These are phyloP conservation scores for Mormoops blainvillei DNA, from an alignment of 2,113 vertebrate genomes.

Conservation along the genomic window DNA sequence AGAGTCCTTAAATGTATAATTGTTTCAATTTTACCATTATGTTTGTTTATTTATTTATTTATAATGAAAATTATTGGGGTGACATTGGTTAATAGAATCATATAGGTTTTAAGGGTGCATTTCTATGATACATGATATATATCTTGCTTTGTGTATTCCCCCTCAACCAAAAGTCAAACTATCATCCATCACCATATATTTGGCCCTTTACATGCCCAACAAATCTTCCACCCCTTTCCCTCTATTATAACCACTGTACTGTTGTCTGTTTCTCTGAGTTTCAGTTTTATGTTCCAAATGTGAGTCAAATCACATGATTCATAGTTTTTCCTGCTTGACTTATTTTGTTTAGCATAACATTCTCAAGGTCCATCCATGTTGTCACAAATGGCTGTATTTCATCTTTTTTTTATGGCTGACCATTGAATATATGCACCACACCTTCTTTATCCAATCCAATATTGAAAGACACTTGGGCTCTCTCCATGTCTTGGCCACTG, in stretches of 20 bases:
- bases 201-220: no score
- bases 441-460: background rate
- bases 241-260: background rate
- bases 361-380: background rate
- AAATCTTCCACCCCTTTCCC: background rate
- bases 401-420: no score
- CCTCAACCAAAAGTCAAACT: background rate
- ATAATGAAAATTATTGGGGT: background rate
- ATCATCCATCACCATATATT: background rate
- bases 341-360: background rate
- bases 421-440: no score
- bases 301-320: background rate
- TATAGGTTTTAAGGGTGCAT: background rate
- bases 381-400: background rate
- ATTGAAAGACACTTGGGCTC: background rate
- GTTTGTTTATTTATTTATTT: background rate
- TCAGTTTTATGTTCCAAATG: background rate
- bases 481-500: background rate
- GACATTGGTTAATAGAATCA: background rate
- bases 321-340: background rate
- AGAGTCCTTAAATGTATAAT: background rate
- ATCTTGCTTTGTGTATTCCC: background rate
- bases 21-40: background rate
- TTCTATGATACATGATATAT: background rate
- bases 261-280: background rate